These are phyloP conservation scores for Aspiorhynchus laticeps DNA, from an alignment of 2,113 vertebrate species.

Conservation along the genomic window DNA sequence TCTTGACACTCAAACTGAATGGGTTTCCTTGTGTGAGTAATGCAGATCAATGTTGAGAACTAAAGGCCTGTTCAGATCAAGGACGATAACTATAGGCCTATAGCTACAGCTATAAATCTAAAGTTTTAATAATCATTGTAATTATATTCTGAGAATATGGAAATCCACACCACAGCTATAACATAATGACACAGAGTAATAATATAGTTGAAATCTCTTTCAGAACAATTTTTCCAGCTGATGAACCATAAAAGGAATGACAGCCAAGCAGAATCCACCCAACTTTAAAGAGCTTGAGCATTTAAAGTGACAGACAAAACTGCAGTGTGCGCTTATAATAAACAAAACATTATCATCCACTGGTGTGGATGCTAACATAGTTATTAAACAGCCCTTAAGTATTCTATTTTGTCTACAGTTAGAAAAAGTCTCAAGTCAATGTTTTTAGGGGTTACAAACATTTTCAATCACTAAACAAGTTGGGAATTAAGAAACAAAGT, in stretches of 20 bases:
- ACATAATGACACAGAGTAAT: too few relatives aligned
- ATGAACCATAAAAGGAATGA: too few relatives aligned
- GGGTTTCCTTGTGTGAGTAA: background rate
- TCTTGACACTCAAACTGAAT: background rate
- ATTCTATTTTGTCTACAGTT: too few relatives aligned
- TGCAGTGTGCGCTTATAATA: background rate
- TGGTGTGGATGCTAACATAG: too few relatives aligned
- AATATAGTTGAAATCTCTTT: background rate
- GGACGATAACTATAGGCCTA: too few relatives aligned
- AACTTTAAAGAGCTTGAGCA: background rate
- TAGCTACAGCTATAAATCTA: too few relatives aligned
- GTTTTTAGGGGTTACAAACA: background rate
- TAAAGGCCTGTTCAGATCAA: background rate
- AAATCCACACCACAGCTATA: background rate
- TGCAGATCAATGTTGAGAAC: background rate
- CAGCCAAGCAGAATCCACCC: background rate
- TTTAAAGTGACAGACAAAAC: background rate
- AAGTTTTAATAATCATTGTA: background rate
- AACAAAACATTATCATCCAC: too few relatives aligned
- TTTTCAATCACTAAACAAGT: background rate
- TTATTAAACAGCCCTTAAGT: background rate
- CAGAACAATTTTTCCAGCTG: too few relatives aligned
- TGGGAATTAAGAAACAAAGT: too few relatives aligned
- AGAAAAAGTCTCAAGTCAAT: too few relatives aligned
- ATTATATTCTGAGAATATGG: background rate